Base-by-base conservation (phyloP, 2,113 vertebrate genomes). In the Peromyscus polionotus region DNA sequence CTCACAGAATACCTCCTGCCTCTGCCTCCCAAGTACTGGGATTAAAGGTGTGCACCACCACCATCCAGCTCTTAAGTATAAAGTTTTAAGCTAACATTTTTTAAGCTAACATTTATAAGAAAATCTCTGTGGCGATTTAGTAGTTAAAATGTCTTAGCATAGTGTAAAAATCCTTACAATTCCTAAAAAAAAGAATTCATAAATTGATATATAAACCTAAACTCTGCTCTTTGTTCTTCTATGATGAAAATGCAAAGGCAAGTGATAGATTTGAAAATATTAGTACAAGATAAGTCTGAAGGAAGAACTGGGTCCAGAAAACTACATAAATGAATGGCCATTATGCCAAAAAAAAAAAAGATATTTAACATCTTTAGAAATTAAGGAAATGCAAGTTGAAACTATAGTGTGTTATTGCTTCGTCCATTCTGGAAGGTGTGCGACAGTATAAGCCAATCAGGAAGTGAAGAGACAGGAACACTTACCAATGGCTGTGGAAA, bases 71-170 rank as follows among this genome's bases (percentile, higher is more conserved):
- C 45, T 48, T 65, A 65, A 65, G 10, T 28, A 3, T 73, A 65
- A 45, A 28, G 12, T 48, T 48, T 48, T 48, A 48, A 48, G 5
- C 45, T 48, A 48, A 48, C 45, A 48, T 48, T 48, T n/a, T 88
- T 85, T 65, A 81, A 90, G 92, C 26, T 26, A 75, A 67, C 80
- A 63, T 11, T 42, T 51, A 31, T 67, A n/a, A 79, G 33, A 94
- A 94, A 94, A 72, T 63, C 3, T 88, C 91, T 86, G 39, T 72
- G 39, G 51, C 6, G 22, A 68, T 91, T 95, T 94, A 1, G 70
- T 80, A 48, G 36, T 31, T 59, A 86, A 84, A 93, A 85, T 10
- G 85, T 59, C 28, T 83, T 36, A 92, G n/a, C 39, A 92, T 0
- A 68, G n/a, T 63, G 7, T 45, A 72, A 86, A 59, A 95, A 95